phyloP scores from a whole-genome alignment of 1,140 invertebrate genomes.

The Goniozus legneri region DNA sequence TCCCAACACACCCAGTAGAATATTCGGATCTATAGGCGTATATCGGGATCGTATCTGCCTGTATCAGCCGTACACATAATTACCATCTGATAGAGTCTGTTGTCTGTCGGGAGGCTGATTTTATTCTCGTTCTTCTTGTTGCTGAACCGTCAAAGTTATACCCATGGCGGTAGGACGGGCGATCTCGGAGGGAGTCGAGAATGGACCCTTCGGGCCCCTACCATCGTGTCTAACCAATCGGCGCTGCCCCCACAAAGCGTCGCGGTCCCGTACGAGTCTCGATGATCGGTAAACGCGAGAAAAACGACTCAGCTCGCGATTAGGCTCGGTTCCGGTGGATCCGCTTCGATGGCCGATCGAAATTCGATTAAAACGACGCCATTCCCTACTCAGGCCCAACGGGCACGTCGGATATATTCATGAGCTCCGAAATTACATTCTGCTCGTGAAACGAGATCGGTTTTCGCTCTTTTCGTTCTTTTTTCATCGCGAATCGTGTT shows the following conservation, averaged over 20 bases:
- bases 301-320: conserved; percentile 22
- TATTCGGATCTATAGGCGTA: conserved; percentile 48
- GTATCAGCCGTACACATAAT: conserved; percentile 53
- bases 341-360: conserved; percentile 42
- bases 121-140: conserved; percentile 52
- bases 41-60: conserved; percentile 43
- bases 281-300: too few species aligned
- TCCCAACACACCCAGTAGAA: conserved; percentile 48
- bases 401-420: too few species aligned
- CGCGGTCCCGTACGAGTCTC: too few species aligned
- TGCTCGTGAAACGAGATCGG: too few species aligned
- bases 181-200: conserved; percentile 45
- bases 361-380: conserved; percentile 18
- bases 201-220: conserved; percentile 41
- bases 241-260: too few species aligned
- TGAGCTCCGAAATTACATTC: too few species aligned
- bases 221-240: conserved; percentile 46
- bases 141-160: conserved; percentile 49
- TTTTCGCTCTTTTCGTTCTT: too few species aligned
- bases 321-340: conserved; percentile 16
- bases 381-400: conserved; percentile 12
- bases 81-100: conserved; percentile 55
- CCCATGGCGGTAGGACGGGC: conserved; percentile 48
- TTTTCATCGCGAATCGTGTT: too few species aligned
- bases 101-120: conserved; percentile 51